Base-by-base conservation (phyloP, 2,113 vertebrate species). In the Alaudala cheleensis region DNA sequence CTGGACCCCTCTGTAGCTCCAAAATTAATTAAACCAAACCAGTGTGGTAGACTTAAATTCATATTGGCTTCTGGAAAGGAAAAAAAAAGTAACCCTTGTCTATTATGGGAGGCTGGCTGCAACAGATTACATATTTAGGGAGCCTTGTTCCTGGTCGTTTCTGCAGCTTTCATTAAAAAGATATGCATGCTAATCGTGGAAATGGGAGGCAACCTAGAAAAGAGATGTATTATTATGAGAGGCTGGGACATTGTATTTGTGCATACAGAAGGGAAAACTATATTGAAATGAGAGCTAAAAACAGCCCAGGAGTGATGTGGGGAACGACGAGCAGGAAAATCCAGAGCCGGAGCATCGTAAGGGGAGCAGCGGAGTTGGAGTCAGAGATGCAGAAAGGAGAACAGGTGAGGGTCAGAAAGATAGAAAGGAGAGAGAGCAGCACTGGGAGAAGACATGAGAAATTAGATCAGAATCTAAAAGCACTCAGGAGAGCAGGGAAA, bases 391-490 rank as follows among this genome's bases (percentile, higher is more conserved):
- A 96, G 86, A 95, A 96, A 97, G 93, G 92, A 96, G 58, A 96
- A 88, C 92, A 86, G 95, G 91, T 97, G 93, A 97, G 97, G 97
- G 97, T 97, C 98, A 98, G 97, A 93, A 97, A 97, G 93, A 91
- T 86, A 95, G 97, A 97, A 97, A 97, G 93, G 95, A 97, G 96
- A 96, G 96, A 97, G 95, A 96, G 95, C 96, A 97, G 97, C 96
- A 17, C 97, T 97, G 97, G 97, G 98, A 98, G 97, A 98, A 97
- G 97, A 95, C 96, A 97, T 96, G 97, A 97, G 95, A 98, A 98
- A 98, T 98, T 98, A 98, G 98, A 98, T 96, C 98, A 97, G 97
- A 97, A 97, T 97, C 97, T 95, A 82, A 71, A 97, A 97, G 97
- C 94, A 97, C 98, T 98, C 97, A 60, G 95, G 98, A 98, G 98